Conservation (phyloP, 2,888 invertebrate species). For the Epicampocera succincta region DNA sequence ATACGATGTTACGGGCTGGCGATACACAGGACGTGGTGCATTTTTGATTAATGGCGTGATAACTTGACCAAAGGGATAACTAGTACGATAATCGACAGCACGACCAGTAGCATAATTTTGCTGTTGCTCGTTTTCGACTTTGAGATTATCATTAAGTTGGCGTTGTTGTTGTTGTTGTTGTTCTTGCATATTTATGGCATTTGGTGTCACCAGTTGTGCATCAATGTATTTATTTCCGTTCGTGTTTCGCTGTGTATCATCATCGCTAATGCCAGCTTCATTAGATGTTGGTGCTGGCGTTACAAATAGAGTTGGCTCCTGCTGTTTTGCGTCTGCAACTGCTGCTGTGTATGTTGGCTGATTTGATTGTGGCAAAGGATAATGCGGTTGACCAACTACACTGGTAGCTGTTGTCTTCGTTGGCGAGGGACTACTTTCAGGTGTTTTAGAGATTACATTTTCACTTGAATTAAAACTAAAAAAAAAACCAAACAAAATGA, state of each 20-base stretch:
- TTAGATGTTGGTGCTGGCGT: slow-evolving; percentile 64
- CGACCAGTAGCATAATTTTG: slow-evolving; percentile 77
- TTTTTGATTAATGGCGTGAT: slow-evolving; percentile 76
- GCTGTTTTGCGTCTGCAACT: slow-evolving; percentile 32
- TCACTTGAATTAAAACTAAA: slow-evolving; percentile 78
- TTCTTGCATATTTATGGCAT: slow-evolving; percentile 60
- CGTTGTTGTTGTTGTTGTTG: slow-evolving; percentile 59
- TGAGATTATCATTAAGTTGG: slow-evolving; percentile 58
- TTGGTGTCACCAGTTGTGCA: slow-evolving; percentile 60
- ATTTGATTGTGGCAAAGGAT: slow-evolving; percentile 64
- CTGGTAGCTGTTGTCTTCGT: slow-evolving; percentile 18
- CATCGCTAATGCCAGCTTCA: slow-evolving; percentile 53
- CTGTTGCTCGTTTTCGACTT: slow-evolving; percentile 60
- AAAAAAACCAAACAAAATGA: neutral
- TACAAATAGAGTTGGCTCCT: slow-evolving; percentile 61
- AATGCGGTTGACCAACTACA: slow-evolving; percentile 55
- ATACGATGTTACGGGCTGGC: slow-evolving; percentile 53
- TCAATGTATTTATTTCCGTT: slow-evolving; percentile 40
- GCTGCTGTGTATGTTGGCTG: slow-evolving; percentile 53
- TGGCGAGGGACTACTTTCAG: slow-evolving; percentile 53
- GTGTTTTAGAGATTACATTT: slow-evolving; percentile 74
- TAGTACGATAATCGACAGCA: slow-evolving; percentile 77
- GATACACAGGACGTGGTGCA: slow-evolving; percentile 63
- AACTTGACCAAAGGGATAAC: slow-evolving; percentile 78
- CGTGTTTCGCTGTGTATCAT: slow-evolving; percentile 38